A percentile compares a stretch with the other conserved stretches of the same genome.
Evolutionary conservation across 2,888 invertebrate genomes (phyloP).

Genomic region (Drosophila kokeensis): DNA sequence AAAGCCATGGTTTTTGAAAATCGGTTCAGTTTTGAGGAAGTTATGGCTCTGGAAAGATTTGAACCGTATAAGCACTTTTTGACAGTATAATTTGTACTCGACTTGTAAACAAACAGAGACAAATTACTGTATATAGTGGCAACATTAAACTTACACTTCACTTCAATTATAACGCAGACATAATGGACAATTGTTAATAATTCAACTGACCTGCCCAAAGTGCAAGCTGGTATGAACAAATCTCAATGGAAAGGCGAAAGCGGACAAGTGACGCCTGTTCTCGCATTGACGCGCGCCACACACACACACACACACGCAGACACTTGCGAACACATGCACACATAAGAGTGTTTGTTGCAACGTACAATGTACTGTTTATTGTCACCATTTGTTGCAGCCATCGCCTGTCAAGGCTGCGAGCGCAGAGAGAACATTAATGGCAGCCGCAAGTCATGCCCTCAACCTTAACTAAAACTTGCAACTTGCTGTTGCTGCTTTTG

Average conservation of each 20-base stretch:
- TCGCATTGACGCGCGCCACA: neutral
- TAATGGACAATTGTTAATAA: constrained; percentile 2
- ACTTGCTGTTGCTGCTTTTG: constrained; percentile 24
- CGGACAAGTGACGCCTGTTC: constrained; percentile 4
- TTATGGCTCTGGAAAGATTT: neutral
- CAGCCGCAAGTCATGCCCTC: constrained; percentile 79
- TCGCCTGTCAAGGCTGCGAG: constrained; percentile 58
- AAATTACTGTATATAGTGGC: neutral
- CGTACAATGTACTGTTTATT: constrained; percentile 65
- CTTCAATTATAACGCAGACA: neutral
- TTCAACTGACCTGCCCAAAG: constrained; percentile 22
- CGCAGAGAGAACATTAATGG: constrained; percentile 54
- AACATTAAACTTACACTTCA: neutral
- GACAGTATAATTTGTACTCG: neutral
- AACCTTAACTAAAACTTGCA: constrained; percentile 62
- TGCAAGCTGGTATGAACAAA: constrained; percentile 27
- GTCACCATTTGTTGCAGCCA: constrained; percentile 64
- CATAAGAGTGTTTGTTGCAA: constrained; percentile 31
- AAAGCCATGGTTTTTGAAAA: no score
- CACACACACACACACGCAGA: constrained; percentile 16
- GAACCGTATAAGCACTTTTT: neutral
- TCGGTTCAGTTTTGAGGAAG: neutral
- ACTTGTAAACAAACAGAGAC: neutral
- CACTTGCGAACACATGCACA: neutral
- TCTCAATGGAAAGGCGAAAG: constrained; percentile 15